Evolutionary conservation across 2,888 invertebrate genomes (phyloP), one percentile per base, ranked within the genome.

Genomic region (Ormyrus thymus): DNA sequence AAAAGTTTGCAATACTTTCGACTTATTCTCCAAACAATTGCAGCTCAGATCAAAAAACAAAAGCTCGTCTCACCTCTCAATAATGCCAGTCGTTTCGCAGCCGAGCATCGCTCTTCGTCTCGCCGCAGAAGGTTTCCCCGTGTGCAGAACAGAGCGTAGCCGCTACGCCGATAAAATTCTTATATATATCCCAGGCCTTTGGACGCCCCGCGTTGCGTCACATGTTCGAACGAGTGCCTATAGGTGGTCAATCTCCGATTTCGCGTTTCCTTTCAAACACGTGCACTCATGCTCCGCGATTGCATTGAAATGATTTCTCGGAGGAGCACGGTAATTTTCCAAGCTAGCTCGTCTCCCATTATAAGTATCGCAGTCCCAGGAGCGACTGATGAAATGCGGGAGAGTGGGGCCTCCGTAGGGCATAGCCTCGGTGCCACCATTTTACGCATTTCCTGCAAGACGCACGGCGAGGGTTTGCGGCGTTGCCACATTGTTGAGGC

Each of bases 381-480:
- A 29, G 29, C 29, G 29, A 29, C 29, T 29, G 29, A 29, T 4
- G 29, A 29, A 29, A 29, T 29, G 29, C 29, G 29, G 29, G 29
- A n/a, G 15, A 9, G 10, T 58, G 6, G 11, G 4, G 58, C 50
- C 58, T 58, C 48, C 46, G 45, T 48, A 29, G 70, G 51, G 70
- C 70, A 29, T 55, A 73, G 48, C 64, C 50, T n/a, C 48, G n/a
- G 51, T 43, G 45, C 75, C 45, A 61, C 59, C 75, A 69, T 76
- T 76, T 76, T 61, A 46, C 45, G 53, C 59, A 68, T 72, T 53
- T 59, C 29, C 0, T 48, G 1, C 10, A 7, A 6, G 1, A 29
- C 29, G 29, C 29, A 4, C 29, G 29, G 29, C 2, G 29, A 29
- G 29, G 29, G 11, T 11, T 7, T n/a, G 43, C 72, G 48, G 7